phyloP scores from a whole-genome alignment of 2,888 invertebrate species.

The Eupithecia centaureata region DNA sequence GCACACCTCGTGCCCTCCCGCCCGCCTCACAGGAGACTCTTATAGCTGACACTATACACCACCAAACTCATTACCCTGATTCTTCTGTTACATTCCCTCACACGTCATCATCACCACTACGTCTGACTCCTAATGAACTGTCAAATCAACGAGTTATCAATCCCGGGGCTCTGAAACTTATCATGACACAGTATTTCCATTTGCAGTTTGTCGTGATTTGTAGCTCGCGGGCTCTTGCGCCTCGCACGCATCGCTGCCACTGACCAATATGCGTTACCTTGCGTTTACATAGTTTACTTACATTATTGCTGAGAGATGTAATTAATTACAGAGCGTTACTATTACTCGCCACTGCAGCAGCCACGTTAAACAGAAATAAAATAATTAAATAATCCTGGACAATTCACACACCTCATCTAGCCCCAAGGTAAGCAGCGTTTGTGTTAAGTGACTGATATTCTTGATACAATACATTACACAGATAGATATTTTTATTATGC shows the following conservation, averaged over 20 bases:
- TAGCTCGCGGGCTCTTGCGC: slow-evolving; percentile 45
- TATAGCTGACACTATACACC: background rate
- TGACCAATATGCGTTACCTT: slow-evolving; percentile 67
- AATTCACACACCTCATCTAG: no score
- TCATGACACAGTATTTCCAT: background rate
- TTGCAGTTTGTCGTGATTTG: background rate
- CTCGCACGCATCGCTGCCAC: slow-evolving; percentile 60
- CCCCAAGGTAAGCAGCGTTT: no score
- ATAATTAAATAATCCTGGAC: no score
- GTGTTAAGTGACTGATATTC: no score
- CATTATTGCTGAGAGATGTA: slow-evolving; percentile 29
- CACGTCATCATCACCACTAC: background rate
- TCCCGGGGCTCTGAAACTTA: background rate
- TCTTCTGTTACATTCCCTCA: background rate
- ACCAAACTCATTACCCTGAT: background rate
- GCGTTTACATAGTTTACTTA: slow-evolving; percentile 73
- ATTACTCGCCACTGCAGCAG: background rate
- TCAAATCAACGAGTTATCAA: background rate
- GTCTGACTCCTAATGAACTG: background rate
- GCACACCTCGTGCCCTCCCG: background rate
- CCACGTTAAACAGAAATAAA: background rate
- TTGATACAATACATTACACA: no score
- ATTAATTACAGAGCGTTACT: background rate
- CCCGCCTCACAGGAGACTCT: no score
- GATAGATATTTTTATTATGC: no score